Evolutionary conservation across 2,113 vertebrate genomes (phyloP), one percentile per base, ranked within the genome.

Genomic region (Promerops cafer): DNA sequence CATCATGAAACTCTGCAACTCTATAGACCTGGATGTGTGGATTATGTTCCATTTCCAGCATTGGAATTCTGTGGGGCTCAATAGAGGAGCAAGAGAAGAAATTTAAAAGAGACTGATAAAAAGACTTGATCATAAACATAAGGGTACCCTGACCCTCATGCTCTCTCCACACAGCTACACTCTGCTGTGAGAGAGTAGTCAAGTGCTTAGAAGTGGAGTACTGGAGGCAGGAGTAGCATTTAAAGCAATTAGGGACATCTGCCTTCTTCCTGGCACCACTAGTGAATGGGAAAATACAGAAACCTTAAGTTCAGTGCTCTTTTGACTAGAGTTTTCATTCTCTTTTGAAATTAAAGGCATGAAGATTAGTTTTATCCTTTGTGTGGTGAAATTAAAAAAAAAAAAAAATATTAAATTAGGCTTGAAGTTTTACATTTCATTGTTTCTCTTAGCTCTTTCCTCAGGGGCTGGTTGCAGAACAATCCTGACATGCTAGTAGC

Each of bases 21-120:
- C 28, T 53, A 0, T 12, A 54, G n/a, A 50, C 16, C 14, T 33
- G 23, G 3, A 1, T 40, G 9, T 33, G 21, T 65, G 42, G 37
- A 28, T 30, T 56, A 18, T 37, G 16, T 89, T 90, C 31, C 53
- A 76, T 21, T 68, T 83, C 30, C 50, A 44, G 6, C 10, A 2
- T 1, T 1, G 2, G 16, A 28, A 42, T 83, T 86, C 77, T 40
- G 15, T 53, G 54, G 9, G 26, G 8, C 35, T 82, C 30, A 24
- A 26, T 72, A 61, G 52, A 93, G 28, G 68, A 91, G 24, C 24
- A 78, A 63, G 22, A 75, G 33, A 90, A 84, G 8, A 17, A 52
- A 12, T 5, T 56, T 14, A 10, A 79, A 82, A 82, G 39, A 76
- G 27, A 37, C 1, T 70, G 33, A 23, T 42, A 21, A 65, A 79